These are phyloP conservation scores for Hypotaenidia philippensis DNA, from an alignment of 2,797 vertebrate species.

Conservation along the genomic window DNA sequence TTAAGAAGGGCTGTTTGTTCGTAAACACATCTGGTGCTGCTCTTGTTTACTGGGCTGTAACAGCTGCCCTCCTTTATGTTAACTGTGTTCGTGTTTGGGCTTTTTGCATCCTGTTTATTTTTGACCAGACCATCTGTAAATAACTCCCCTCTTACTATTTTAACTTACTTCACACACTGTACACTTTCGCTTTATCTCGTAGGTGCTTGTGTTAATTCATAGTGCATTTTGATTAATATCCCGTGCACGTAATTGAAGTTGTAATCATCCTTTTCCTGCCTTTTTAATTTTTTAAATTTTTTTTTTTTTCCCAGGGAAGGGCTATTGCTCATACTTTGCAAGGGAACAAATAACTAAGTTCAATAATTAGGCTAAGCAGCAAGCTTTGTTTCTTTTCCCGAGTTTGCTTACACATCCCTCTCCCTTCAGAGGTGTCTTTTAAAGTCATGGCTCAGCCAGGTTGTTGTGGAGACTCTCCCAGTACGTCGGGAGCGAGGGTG, in stretches of 20 bases:
- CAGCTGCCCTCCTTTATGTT: constrained; percentile 80
- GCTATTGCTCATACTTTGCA: background rate
- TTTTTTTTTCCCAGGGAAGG: background rate
- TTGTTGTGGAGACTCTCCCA: constrained; percentile 58
- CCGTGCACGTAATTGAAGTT: constrained; percentile 29
- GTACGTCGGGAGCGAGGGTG: constrained; percentile 43
- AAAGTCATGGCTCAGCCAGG: constrained; percentile 44
- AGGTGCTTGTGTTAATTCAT: background rate
- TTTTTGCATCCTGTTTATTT: constrained; percentile 81
- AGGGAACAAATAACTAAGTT: constrained; percentile 29
- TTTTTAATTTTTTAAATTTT: background rate
- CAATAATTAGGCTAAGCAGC: background rate
- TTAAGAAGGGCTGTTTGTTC: constrained; percentile 86
- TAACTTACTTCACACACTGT: background rate
- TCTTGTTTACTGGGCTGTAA: constrained; percentile 84
- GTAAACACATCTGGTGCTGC: constrained; percentile 85
- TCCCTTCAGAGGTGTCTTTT: constrained; percentile 46
- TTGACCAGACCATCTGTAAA: constrained; percentile 77
- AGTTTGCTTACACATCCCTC: constrained; percentile 28
- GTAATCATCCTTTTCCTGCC: constrained; percentile 24
- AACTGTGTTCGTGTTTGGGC: constrained; percentile 31
- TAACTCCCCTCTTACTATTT: constrained; percentile 30
- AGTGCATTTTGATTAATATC: constrained; percentile 41
- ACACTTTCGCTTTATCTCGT: background rate
- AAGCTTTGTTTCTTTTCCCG: constrained; percentile 16